Percentiles rank a stretch among this genome's conserved stretches.
Evolutionary conservation across 1,140 invertebrate genomes (phyloP).

Genomic region (Platyscapa corneri): DNA sequence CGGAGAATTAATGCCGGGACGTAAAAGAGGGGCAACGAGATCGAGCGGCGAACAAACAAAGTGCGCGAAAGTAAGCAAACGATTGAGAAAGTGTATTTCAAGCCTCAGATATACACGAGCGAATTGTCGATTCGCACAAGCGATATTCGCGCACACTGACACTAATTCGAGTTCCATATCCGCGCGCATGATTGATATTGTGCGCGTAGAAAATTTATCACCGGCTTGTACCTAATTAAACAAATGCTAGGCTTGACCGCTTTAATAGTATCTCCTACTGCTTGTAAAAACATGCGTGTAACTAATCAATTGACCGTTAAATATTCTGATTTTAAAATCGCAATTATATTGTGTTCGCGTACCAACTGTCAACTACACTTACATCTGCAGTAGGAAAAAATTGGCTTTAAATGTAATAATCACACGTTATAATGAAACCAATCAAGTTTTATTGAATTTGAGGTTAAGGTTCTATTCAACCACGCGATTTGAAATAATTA

Average conservation of each 20-base stretch:
- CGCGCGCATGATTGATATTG: conserved; percentile 31
- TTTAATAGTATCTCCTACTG: conserved; percentile 15
- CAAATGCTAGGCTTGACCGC: conserved; percentile 14
- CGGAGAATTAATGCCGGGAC: neutral
- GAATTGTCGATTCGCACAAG: conserved; percentile 13
- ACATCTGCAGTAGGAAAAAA: too few species aligned
- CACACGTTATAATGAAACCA: too few species aligned
- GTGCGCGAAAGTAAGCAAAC: neutral
- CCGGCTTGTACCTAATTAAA: conserved; percentile 27
- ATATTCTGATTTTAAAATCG: neutral
- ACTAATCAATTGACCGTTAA: conserved; percentile 16
- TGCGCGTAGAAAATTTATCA: conserved; percentile 29
- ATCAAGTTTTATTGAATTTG: too few species aligned
- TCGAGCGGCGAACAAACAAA: neutral
- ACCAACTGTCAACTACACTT: too few species aligned
- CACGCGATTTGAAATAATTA: too few species aligned
- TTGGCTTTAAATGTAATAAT: too few species aligned
- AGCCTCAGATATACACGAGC: neutral
- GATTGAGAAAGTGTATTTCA: neutral
- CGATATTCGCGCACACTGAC: conserved; percentile 20
- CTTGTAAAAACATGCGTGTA: conserved; percentile 30
- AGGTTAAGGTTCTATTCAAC: too few species aligned
- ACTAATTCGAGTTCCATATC: conserved; percentile 34
- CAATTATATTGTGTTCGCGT: neutral
- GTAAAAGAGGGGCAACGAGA: neutral